phyloP scores from a whole-genome alignment of 2,797 vertebrate species.

The Coranthus polyacanthus region DNA sequence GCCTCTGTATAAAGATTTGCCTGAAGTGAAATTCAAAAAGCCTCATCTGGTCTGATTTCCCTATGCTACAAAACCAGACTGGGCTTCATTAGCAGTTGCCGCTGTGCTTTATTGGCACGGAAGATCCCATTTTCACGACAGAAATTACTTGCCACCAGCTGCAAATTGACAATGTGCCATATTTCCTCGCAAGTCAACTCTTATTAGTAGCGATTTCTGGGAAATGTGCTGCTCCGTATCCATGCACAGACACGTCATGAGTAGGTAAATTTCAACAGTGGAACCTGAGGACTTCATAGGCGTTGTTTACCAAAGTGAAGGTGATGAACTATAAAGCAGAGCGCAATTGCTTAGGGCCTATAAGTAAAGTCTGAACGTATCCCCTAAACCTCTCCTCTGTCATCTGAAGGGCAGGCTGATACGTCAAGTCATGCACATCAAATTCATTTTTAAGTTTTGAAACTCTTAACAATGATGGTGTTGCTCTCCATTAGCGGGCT shows the following conservation, averaged over 20 bases:
- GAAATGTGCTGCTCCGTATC: slow-evolving; percentile 23
- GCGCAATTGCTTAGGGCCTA: slow-evolving; percentile 15
- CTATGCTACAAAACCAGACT: slow-evolving; percentile 53
- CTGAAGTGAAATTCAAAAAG: slow-evolving; percentile 58
- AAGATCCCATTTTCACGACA: slow-evolving; percentile 76
- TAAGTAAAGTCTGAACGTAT: slow-evolving; percentile 13
- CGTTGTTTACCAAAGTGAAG: slow-evolving; percentile 54
- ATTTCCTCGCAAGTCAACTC: slow-evolving; percentile 72
- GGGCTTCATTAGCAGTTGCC: slow-evolving; percentile 70
- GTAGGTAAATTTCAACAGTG: slow-evolving; percentile 57
- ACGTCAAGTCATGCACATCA: slow-evolving; percentile 1
- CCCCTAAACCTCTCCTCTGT: slow-evolving; percentile 1
- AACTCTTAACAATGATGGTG: slow-evolving; percentile 32
- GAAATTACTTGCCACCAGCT: slow-evolving; percentile 72
- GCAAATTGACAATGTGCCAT: slow-evolving; percentile 78
- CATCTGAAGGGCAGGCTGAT: slow-evolving; percentile 46
- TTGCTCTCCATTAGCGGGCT: slow-evolving; percentile 54
- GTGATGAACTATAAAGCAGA: slow-evolving; percentile 36
- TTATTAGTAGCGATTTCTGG: slow-evolving; percentile 64
- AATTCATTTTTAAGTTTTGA: slow-evolving; percentile 44
- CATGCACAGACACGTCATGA: slow-evolving; percentile 45
- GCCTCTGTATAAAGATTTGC: slow-evolving; percentile 40
- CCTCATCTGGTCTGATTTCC: slow-evolving; percentile 65
- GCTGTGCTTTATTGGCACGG: slow-evolving; percentile 71
- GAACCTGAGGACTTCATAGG: slow-evolving; percentile 40